phyloP scores from a whole-genome alignment of 2,113 vertebrate genomes.

The Caracal caracal region DNA sequence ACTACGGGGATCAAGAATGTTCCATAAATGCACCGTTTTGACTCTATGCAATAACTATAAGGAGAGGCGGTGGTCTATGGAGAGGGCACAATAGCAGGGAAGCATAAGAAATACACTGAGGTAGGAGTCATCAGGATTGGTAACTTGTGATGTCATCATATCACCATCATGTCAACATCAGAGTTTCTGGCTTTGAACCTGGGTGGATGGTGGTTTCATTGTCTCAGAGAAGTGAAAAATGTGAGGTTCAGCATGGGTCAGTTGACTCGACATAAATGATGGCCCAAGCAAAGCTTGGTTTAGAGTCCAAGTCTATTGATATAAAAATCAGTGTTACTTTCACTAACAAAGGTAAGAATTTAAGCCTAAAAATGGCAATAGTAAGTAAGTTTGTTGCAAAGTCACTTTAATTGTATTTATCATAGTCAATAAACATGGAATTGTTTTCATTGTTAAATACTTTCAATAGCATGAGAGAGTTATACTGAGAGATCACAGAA shows the following conservation, averaged over 20 bases:
- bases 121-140: neutral
- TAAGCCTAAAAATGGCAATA: neutral
- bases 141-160: neutral
- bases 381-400: slow-evolving; percentile 8
- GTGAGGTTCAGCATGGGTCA: neutral
- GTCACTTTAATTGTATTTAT: slow-evolving; percentile 6
- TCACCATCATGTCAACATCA: neutral
- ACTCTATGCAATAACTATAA: neutral
- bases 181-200: neutral
- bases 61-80: neutral
- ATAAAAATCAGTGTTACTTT: neutral
- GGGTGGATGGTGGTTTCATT: neutral
- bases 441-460: slow-evolving; percentile 1
- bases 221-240: neutral
- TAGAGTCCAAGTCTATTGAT: neutral
- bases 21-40: neutral
- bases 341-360: neutral
- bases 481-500: slow-evolving; percentile 18
- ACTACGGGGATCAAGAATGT: neutral
- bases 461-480: neutral
- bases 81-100: neutral
- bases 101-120: neutral
- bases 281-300: neutral
- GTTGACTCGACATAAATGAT: neutral
- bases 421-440: neutral